A percentile compares a stretch with the other conserved stretches of the same genome.
Evolutionary conservation across 2,888 invertebrate genomes (phyloP).

Genomic region (Perdita meconis): DNA sequence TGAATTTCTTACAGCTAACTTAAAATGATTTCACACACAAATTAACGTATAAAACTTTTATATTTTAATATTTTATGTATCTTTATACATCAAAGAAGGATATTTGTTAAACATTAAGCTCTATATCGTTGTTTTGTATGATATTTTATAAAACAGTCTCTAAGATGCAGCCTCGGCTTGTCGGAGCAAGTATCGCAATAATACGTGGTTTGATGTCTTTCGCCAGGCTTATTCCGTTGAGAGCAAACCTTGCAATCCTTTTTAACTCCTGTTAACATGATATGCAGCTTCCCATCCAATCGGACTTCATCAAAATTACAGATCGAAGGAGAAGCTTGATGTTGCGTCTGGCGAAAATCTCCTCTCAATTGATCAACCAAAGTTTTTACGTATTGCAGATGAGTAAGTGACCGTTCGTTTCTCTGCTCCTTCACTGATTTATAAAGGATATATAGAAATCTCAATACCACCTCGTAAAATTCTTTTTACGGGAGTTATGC

Average conservation of each 20-base stretch:
- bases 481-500: slow-evolving; percentile 27
- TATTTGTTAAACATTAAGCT: background rate
- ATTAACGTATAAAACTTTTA: background rate
- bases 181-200: background rate
- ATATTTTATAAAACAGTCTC: background rate
- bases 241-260: background rate
- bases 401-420: slow-evolving; percentile 1
- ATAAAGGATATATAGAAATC: background rate
- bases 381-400: slow-evolving; percentile 4
- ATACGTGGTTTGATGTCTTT: background rate
- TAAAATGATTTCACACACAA: slow-evolving; percentile 7
- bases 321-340: slow-evolving; percentile 1
- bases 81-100: slow-evolving; percentile 1
- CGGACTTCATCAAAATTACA: background rate
- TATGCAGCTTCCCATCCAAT: slow-evolving; percentile 10
- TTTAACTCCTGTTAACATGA: too few species aligned
- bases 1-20: slow-evolving; percentile 1
- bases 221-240: background rate
- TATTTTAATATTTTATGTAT: background rate
- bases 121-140: slow-evolving; percentile 6
- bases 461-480: slow-evolving; percentile 37
- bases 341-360: slow-evolving; percentile 3
- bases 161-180: background rate
- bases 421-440: too few species aligned
- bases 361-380: slow-evolving; percentile 5